phyloP scores from a whole-genome alignment of 2,797 vertebrate genomes.

The Eurystomus glaucurus region DNA sequence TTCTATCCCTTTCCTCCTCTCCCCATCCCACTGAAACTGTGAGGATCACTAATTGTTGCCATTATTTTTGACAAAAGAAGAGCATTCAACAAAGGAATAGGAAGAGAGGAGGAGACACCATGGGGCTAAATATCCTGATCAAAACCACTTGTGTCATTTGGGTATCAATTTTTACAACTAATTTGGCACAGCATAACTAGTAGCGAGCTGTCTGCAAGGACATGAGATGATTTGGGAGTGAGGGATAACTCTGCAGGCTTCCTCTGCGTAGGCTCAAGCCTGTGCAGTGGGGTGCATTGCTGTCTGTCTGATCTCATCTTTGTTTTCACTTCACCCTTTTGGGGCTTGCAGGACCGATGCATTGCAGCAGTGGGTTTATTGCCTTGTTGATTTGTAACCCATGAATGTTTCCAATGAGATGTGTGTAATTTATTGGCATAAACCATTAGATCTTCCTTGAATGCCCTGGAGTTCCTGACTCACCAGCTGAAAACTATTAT shows the following conservation, averaged over 20 bases:
- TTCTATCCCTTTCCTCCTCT: background rate
- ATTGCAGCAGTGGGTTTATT: constrained; percentile 15
- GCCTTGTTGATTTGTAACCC: constrained; percentile 16
- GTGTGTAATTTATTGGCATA: constrained; percentile 37
- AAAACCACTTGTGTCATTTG: constrained; percentile 36
- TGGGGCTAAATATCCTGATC: constrained; percentile 33
- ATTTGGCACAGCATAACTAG: constrained; percentile 24
- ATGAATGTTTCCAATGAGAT: background rate
- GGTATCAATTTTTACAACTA: constrained; percentile 56
- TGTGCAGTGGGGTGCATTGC: background rate
- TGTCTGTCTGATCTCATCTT: constrained; percentile 32
- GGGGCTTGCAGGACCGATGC: background rate
- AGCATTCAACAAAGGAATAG: background rate
- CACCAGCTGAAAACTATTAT: constrained; percentile 49
- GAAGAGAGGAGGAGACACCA: background rate
- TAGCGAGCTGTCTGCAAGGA: background rate
- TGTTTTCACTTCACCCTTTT: background rate
- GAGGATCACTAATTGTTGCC: constrained; percentile 31
- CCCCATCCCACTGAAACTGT: background rate
- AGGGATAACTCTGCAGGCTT: constrained; percentile 43
- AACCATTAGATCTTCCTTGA: constrained; percentile 13
- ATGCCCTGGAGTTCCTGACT: constrained; percentile 56
- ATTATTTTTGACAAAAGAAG: constrained; percentile 31
- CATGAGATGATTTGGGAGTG: constrained; percentile 7
- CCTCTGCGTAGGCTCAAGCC: background rate